Conservation (phyloP, 2,888 invertebrate species). For the Perizoma flavofasciatum region DNA sequence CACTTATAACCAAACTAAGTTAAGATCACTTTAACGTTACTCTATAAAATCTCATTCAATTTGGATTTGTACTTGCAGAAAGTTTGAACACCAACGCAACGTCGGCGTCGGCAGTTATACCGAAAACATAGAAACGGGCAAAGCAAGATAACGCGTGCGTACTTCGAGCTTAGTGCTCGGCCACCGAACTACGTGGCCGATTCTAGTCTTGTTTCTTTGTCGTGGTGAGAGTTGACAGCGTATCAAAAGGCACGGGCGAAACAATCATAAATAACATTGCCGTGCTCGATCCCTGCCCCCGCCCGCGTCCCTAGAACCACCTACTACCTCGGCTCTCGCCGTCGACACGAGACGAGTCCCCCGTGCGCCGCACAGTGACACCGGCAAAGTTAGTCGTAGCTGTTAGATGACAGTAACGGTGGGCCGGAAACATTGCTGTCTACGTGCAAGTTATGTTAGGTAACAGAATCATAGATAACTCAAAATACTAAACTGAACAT, state of each 20-base stretch:
- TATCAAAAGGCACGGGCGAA: conserved; percentile 54
- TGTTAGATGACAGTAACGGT: conserved; percentile 63
- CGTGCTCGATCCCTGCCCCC: conserved; percentile 35
- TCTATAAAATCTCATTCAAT: conserved; percentile 81
- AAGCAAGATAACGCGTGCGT: conserved; percentile 79
- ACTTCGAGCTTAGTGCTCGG: conserved; percentile 53
- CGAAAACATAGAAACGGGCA: conserved; percentile 83
- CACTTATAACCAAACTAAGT: conserved; percentile 79
- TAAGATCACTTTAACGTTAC: conserved; percentile 81
- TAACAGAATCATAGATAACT: conserved; percentile 56
- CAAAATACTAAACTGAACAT: conserved; percentile 61
- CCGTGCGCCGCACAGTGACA: conserved; percentile 20
- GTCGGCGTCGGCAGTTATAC: conserved; percentile 74
- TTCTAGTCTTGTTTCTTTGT: conserved; percentile 74
- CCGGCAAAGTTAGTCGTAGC: conserved; percentile 75
- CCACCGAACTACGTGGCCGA: conserved; percentile 35
- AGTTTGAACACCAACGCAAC: conserved; percentile 56
- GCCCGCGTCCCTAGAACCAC: background rate
- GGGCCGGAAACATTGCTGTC: conserved; percentile 51
- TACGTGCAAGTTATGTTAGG: conserved; percentile 69
- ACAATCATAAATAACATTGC: conserved; percentile 65
- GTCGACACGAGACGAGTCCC: conserved; percentile 1
- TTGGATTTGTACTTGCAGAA: conserved; percentile 83
- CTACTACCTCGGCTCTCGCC: conserved; percentile 5
- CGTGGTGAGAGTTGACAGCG: conserved; percentile 76